Base-by-base conservation (phyloP, 1,140 invertebrate species). In the Danaus melanippus region DNA sequence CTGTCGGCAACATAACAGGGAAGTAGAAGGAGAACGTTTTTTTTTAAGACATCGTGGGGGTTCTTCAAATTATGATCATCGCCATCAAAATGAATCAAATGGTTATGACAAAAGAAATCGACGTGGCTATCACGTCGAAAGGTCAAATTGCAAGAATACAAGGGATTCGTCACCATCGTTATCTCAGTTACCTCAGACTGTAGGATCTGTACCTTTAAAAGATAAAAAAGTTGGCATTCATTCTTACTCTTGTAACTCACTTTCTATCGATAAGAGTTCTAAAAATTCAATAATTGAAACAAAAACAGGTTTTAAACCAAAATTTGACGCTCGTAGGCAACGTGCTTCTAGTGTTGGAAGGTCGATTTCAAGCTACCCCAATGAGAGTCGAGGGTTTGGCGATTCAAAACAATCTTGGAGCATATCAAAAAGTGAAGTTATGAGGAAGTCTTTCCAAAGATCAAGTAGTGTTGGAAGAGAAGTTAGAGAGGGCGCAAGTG, bases 391-490 rank as follows among this genome's bases (percentile, higher is more conserved):
- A 42, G 17, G 47, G 11, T 45, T 41, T 8, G 0, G 12, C 12
- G 1, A 43, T n/a, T 53, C 12, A 46, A 50, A 56, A 55, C 8
- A 40, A 50, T 11, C 12, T 12, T n/a, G 12, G 21, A 46, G 42
- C 44, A 42, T 15, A 21, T 10, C 12, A 17, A 10, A 51, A 50
- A 51, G 53, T 46, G 58, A 65, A 57, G 21, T 47, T 9, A 39
- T 39, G 40, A 45, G 44, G 53, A 62, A 56, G n/a, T 60, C 52
- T 45, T 76, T 76, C 61, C 63, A 57, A 48, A 72, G 84, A 21
- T 82, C 82, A 8, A 56, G 66, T 42, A 87, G 84, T 70, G 74
- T 87, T 12, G 79, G 80, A 39, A 67, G 78, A 51, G 79, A 84
- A 41, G 32, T 72, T 12, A 44, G 57, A 15, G 41, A 46, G 53